These are phyloP conservation scores for Myotis yumanensis DNA, from an alignment of 2,113 vertebrate genomes.

Conservation along the genomic window DNA sequence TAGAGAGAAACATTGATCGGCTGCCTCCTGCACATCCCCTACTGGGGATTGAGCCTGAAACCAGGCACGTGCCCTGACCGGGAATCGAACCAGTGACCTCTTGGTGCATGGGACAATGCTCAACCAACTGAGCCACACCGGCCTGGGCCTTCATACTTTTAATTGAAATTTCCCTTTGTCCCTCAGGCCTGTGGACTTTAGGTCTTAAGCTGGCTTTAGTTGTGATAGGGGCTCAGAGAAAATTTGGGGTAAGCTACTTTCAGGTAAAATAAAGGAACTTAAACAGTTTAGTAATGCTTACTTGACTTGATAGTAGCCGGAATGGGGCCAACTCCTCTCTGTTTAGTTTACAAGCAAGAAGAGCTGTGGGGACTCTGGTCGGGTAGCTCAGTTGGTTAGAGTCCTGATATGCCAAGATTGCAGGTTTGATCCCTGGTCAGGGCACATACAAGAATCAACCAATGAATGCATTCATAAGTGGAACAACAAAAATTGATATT, in stretches of 20 bases:
- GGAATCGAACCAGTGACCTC: too few relatives aligned
- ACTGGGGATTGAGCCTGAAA: too few relatives aligned
- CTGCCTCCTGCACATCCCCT: too few relatives aligned
- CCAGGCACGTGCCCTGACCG: too few relatives aligned
- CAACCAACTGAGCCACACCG: too few relatives aligned
- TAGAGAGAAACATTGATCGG: too few relatives aligned
- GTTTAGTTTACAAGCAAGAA: constrained; percentile 29
- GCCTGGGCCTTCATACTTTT: background rate
- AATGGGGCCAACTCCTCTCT: background rate
- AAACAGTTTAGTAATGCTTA: background rate
- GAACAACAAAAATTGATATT: background rate
- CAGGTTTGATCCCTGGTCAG: background rate
- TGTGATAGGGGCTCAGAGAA: background rate
- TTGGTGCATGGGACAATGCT: too few relatives aligned
- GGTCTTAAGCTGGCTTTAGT: background rate
- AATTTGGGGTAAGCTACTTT: constrained; percentile 1
- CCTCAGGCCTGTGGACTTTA: background rate
- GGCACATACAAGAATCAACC: background rate
- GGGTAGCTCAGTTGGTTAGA: background rate
- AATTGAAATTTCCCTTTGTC: constrained; percentile 26
- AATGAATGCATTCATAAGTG: background rate
- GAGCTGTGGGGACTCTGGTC: background rate
- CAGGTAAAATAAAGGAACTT: constrained; percentile 23
- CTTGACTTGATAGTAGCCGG: background rate
- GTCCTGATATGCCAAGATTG: background rate